Conservation (phyloP, 2,113 vertebrate species). For the Naja naja region DNA sequence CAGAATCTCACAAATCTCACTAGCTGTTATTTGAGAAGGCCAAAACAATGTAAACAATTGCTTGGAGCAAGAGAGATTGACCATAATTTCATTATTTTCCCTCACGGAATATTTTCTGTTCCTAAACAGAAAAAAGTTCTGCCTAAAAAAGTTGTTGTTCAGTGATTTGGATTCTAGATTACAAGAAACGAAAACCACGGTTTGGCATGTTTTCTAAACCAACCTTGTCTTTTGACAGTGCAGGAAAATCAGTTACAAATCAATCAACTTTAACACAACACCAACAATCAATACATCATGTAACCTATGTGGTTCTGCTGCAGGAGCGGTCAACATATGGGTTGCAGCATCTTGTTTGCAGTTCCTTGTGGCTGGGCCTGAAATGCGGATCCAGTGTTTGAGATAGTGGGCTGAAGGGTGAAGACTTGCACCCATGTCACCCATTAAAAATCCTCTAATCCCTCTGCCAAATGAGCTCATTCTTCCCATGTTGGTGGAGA, state of each 20-base stretch:
- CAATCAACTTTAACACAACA: slow-evolving; percentile 10
- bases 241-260: slow-evolving; percentile 22
- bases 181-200: not conserved
- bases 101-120: not conserved
- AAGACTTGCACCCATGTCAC: not conserved
- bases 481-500: not conserved
- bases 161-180: not conserved
- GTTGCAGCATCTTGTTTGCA: not conserved
- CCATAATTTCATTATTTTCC: not conserved
- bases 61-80: not conserved
- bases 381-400: not conserved
- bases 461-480: not conserved
- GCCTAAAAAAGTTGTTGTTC: not conserved
- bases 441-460: not conserved
- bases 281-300: not conserved
- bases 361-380: not conserved
- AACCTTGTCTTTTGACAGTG: slow-evolving; percentile 19
- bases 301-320: not conserved
- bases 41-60: not conserved
- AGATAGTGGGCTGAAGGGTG: not conserved
- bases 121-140: too few relatives aligned
- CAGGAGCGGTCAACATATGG: not conserved
- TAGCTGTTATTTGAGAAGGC: not conserved
- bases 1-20: not conserved
- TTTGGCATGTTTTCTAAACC: slow-evolving; percentile 14